These are phyloP conservation scores for Romanogobio albipinnatus DNA, from an alignment of 2,113 vertebrate genomes.

Conservation along the genomic window DNA sequence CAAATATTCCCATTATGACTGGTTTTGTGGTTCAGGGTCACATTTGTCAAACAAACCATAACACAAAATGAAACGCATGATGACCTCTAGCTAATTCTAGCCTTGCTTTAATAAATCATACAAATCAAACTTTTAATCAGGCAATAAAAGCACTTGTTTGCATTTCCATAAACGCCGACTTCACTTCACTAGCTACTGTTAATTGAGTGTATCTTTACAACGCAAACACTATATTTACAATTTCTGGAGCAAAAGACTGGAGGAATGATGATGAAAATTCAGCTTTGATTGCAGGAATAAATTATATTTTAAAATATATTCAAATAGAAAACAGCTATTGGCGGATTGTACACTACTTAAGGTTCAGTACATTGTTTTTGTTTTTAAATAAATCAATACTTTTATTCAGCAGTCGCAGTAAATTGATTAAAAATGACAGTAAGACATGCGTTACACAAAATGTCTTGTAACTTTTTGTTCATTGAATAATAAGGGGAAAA, in stretches of 20 bases:
- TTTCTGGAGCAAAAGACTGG: not conserved
- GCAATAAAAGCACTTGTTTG: not conserved
- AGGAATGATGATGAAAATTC: too few species aligned
- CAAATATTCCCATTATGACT: too few species aligned
- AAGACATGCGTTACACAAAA: not conserved
- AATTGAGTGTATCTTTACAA: not conserved
- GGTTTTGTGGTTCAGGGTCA: too few species aligned
- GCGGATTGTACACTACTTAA: not conserved
- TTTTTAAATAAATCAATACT: too few species aligned
- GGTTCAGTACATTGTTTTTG: too few species aligned
- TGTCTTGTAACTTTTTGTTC: not conserved
- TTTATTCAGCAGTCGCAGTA: not conserved
- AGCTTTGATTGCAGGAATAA: too few species aligned
- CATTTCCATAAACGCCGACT: not conserved
- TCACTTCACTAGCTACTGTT: not conserved
- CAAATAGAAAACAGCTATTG: too few species aligned
- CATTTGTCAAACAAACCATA: not conserved
- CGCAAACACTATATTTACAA: not conserved
- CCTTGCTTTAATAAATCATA: not conserved
- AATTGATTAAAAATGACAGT: not conserved
- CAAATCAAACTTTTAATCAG: not conserved
- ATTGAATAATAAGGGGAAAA: not conserved
- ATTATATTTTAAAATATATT: too few species aligned
- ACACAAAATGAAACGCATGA: not conserved
- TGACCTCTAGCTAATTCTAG: not conserved